These are phyloP conservation scores for Clostera curtula DNA, from an alignment of 2,888 invertebrate species.

Conservation along the genomic window DNA sequence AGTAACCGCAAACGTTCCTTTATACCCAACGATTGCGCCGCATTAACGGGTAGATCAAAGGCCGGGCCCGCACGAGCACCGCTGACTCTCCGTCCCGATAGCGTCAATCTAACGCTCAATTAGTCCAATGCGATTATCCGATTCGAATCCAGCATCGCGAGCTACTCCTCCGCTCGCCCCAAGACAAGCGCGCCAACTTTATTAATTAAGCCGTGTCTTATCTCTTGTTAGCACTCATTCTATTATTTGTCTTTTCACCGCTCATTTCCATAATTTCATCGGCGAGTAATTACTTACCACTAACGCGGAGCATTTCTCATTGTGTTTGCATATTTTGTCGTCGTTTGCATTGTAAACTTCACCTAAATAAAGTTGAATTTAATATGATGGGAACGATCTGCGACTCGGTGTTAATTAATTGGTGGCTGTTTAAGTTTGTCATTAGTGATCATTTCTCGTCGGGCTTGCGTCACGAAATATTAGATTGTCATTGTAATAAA, in stretches of 20 bases:
- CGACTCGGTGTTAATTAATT: constrained; percentile 14
- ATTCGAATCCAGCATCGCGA: constrained; percentile 63
- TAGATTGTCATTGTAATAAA: constrained; percentile 16
- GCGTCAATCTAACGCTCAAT: constrained; percentile 74
- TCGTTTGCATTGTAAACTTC: constrained; percentile 53
- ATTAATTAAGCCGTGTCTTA: constrained; percentile 76
- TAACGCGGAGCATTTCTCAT: constrained; percentile 58
- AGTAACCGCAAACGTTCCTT: constrained; percentile 27
- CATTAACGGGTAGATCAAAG: constrained; percentile 46
- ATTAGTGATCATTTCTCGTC: constrained; percentile 7
- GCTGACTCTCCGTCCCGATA: constrained; percentile 52
- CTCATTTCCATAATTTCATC: constrained; percentile 75
- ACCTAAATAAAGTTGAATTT: constrained; percentile 33
- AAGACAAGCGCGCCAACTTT: constrained; percentile 70
- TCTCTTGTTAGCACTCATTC: constrained; percentile 76
- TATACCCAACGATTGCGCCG: constrained; percentile 45
- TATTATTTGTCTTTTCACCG: constrained; percentile 75
- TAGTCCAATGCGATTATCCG: constrained; percentile 72
- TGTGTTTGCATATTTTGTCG: constrained; percentile 66
- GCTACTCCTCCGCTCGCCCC: constrained; percentile 48
- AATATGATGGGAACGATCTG: constrained; percentile 28
- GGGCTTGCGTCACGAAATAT: constrained; percentile 13
- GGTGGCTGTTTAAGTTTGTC: constrained; percentile 9
- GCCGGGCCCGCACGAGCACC: constrained; percentile 25
- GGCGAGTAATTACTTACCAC: constrained; percentile 68